Evolutionary conservation across 2,797 vertebrate species (phyloP), one percentile per base, ranked within the genome.

Genomic region (Synaphobranchus kaupii): DNA sequence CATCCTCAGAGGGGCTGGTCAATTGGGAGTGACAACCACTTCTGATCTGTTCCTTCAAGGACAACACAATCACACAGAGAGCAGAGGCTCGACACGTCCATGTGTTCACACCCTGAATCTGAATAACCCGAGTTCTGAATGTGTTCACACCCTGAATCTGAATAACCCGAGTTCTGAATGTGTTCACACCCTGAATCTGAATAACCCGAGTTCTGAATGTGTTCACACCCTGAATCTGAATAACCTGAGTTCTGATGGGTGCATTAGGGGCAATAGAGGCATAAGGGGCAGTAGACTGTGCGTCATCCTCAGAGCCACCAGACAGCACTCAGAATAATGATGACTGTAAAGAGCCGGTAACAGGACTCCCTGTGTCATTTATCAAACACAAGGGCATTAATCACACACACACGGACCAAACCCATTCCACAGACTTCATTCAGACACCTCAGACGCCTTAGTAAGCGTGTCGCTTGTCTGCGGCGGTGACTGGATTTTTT

Each of bases 401-500:
- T 83, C 80, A 87, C 81, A 68, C 44, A 66, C 25, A 81, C 10
- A 50, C 39, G 22, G 17, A 12, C 63, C 47, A 47, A 17, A 83
- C 50, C 31, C 31, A 25, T 73, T 47, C 68, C 82, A 68, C 9
- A n/a, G 22, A 12, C 44, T 44, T 86, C 25, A 39, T 20, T 22
- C 28, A 71, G 81, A 56, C 25, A 68, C 47, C 85, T 47, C 73
- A 47, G 50, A n/a, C 48, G 63, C 47, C 39, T 50, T 63, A 86
- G 82, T 63, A 81, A 81, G 47, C 28, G 52, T 31, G 63, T 54
- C 60, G 48, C 9, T 15, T 86, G 9, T 56, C 54, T 50, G 34
- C 28, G 85, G 0, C 0, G 39, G 39, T 39, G 39, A 39, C 39
- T 39, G 39, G 48, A 4, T 83, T 22, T 8, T 48, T 50, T 50